Conservation (phyloP, 64 coral and sea anemone genomes). For the Montipora efflorescens region DNA sequence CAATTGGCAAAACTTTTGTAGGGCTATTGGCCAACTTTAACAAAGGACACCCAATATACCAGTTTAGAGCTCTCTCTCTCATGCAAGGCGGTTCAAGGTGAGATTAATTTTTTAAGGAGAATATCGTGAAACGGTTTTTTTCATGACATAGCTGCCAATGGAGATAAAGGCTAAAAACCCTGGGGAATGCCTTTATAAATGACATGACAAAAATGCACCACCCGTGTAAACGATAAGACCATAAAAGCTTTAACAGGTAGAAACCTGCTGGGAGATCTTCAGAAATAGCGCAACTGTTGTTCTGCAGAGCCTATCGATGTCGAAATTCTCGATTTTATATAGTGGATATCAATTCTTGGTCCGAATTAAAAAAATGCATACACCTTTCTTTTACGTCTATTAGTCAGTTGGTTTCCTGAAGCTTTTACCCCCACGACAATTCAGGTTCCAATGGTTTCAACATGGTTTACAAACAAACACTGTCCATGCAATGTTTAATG, state of each 20-base stretch:
- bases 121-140: not conserved
- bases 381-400: not conserved
- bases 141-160: slow-evolving; percentile 25
- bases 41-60: not conserved
- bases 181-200: slow-evolving; percentile 8
- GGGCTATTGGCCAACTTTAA: not conserved
- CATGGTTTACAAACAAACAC: slow-evolving; percentile 2
- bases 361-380: not conserved
- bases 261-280: not conserved
- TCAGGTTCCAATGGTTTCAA: not conserved
- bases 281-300: not conserved
- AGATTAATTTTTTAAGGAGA: too few species aligned
- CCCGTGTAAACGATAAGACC: not conserved
- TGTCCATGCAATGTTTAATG: not conserved
- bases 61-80: not conserved
- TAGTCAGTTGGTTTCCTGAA: too few species aligned
- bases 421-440: not conserved
- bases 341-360: not conserved
- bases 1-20: not conserved
- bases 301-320: not conserved
- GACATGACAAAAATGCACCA: slow-evolving; percentile 55
- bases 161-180: not conserved
- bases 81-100: too few species aligned
- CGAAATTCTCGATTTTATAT: not conserved
- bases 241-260: slow-evolving; percentile 9